These are phyloP conservation scores for Caenorhabditis parvicauda DNA, from an alignment of 2,888 invertebrate genomes.

Conservation along the genomic window DNA sequence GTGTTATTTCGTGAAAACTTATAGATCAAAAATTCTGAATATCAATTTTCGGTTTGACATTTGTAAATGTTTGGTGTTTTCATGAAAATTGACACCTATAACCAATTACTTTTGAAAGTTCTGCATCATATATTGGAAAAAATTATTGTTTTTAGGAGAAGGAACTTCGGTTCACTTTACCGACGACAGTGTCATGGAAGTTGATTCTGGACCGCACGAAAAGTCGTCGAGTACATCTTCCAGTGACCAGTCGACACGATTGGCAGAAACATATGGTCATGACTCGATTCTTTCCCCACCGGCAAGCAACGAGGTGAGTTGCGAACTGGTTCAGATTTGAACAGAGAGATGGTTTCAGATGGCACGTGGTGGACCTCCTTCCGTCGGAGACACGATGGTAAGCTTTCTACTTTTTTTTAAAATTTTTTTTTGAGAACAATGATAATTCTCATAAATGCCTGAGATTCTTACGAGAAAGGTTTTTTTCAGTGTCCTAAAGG, in stretches of 20 bases:
- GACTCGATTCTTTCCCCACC: constrained; percentile 55
- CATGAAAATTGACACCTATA: no score
- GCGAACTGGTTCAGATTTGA: no score
- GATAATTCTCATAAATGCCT: no score
- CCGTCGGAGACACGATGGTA: constrained; percentile 12
- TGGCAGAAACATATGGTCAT: constrained; percentile 5
- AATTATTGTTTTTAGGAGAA: not conserved
- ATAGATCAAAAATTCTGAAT: no score
- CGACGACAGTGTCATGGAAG: not conserved
- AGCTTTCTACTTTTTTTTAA: not conserved
- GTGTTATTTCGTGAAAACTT: no score
- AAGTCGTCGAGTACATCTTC: not conserved
- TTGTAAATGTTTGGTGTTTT: no score
- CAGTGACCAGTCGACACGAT: not conserved
- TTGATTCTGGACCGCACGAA: not conserved
- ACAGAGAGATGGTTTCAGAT: no score
- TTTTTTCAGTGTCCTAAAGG: constrained; percentile 7
- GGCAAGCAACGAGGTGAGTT: constrained; percentile 49
- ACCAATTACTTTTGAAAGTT: no score
- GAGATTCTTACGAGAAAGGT: no score
- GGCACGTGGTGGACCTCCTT: constrained; percentile 29
- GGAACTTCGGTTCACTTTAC: not conserved
- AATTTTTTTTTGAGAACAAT: no score
- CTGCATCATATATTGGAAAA: no score
- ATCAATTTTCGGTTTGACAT: no score